Conservation (phyloP, 2,113 vertebrate species). For the Hippopotamus amphibius region DNA sequence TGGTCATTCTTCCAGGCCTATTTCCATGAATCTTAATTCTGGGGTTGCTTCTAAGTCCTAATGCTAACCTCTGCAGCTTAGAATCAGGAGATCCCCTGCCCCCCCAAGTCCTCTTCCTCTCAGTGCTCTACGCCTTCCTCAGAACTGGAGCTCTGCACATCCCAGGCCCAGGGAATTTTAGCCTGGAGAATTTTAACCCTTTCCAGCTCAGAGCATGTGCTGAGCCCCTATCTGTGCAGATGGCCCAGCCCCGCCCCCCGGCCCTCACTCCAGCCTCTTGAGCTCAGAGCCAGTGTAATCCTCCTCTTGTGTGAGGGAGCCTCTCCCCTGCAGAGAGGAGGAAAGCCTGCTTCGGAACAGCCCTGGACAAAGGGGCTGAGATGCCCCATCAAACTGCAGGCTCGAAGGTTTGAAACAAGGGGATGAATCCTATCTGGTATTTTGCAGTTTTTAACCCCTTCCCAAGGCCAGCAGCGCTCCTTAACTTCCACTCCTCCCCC, state of each 20-base stretch:
- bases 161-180: constrained; percentile 81
- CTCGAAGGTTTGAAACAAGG: constrained; percentile 79
- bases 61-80: constrained; percentile 58
- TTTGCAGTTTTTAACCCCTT: constrained; percentile 77
- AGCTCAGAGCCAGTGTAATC: constrained; percentile 85
- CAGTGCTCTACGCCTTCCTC: constrained; percentile 29
- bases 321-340: constrained; percentile 84
- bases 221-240: constrained; percentile 82
- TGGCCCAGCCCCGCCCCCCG: constrained; percentile 82
- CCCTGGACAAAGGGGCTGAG: constrained; percentile 83
- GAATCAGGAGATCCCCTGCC: not conserved
- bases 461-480: constrained; percentile 65
- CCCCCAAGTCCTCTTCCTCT: constrained; percentile 28
- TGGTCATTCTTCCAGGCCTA: constrained; percentile 30
- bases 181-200: constrained; percentile 83
- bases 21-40: constrained; percentile 65
- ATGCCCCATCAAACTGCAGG: constrained; percentile 79
- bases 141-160: constrained; percentile 63
- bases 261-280: constrained; percentile 83
- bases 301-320: constrained; percentile 85
- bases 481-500: constrained; percentile 82
- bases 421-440: constrained; percentile 68
- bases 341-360: constrained; percentile 80
- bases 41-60: constrained; percentile 54
- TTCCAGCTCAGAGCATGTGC: constrained; percentile 72